Base-by-base conservation (phyloP, 2,888 invertebrate genomes). In the Epirrhoe alternata region DNA sequence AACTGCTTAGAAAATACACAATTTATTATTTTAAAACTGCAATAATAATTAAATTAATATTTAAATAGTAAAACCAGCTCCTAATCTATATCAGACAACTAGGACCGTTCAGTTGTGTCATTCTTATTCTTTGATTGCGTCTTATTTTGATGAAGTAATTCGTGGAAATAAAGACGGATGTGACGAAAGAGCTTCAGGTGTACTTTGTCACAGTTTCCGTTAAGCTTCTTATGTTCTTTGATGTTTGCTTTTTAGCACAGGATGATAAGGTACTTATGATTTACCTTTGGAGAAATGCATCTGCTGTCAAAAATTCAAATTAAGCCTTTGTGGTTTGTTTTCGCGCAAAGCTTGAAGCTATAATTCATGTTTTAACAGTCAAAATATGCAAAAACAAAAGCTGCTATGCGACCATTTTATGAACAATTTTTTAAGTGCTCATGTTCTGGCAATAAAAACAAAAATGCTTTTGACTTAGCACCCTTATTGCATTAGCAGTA, bases 61-160 rank as follows among this genome's bases (percentile, higher is more conserved):
- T 12, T 4, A 42, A 42, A 42, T 30, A 30, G 6, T 51, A 51
- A 12, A 24, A 12, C 30, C 17, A 55, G 24, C 38, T 55, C 38
- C 35, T 12, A 33, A 33, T 31, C 45, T 47, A 56, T 30, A 42
- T 14, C 38, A 30, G 38, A 31, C 24, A 10, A 38, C 49, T 47
- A 47, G 24, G 53, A 58, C 60, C 51, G 17, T 14, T 14, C 6
- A 14, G 6, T 66, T 73, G 57, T 66, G 53, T 65, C 69, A 71
- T 67, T 61, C 63, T 60, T 64, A 60, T 57, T 61, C 35, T 53
- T 63, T 54, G 31, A 54, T 51, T 24, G 38, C 51, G 35, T 60
- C 47, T 47, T 61, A 57, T 63, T 66, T 63, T 60, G 59, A 55
- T 62, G 45, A 59, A 63, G 66, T 59, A 35, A 63, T 67, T 67